Conservation (phyloP, 2,113 vertebrate species). For the Paramormyrops kingsleyae region DNA sequence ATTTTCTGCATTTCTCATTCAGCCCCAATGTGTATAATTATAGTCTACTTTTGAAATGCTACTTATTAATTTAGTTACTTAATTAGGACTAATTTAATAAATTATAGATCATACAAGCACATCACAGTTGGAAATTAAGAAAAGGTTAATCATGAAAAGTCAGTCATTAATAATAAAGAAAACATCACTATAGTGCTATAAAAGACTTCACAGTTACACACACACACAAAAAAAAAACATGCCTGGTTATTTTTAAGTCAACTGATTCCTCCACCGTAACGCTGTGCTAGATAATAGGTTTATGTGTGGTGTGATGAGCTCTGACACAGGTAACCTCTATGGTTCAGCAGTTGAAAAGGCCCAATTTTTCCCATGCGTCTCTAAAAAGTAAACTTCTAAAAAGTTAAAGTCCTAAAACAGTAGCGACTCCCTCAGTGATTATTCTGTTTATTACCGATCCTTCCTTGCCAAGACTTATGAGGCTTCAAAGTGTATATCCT, state of each 20-base stretch:
- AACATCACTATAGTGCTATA: not conserved
- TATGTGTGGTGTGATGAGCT: not conserved
- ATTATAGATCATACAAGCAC: not conserved
- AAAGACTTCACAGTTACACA: not conserved
- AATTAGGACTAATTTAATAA: not conserved
- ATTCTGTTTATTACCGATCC: not conserved
- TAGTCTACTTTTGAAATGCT: not conserved
- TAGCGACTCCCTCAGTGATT: not conserved
- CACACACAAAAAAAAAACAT: not conserved
- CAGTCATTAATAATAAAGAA: not conserved
- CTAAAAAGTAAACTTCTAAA: not conserved
- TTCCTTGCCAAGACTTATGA: not conserved
- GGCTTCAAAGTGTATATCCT: not conserved
- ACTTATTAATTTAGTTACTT: not conserved
- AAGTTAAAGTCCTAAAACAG: not conserved
- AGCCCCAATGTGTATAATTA: not conserved
- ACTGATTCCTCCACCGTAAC: not conserved
- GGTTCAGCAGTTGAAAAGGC: not conserved
- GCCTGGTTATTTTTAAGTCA: not conserved
- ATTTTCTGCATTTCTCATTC: not conserved
- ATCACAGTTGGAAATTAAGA: not conserved
- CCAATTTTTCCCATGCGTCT: not conserved
- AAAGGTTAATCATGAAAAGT: not conserved
- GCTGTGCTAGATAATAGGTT: not conserved
- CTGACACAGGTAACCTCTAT: not conserved